phyloP scores from a whole-genome alignment of 1,140 invertebrate genomes.

The Acromyrmex charruanus region DNA sequence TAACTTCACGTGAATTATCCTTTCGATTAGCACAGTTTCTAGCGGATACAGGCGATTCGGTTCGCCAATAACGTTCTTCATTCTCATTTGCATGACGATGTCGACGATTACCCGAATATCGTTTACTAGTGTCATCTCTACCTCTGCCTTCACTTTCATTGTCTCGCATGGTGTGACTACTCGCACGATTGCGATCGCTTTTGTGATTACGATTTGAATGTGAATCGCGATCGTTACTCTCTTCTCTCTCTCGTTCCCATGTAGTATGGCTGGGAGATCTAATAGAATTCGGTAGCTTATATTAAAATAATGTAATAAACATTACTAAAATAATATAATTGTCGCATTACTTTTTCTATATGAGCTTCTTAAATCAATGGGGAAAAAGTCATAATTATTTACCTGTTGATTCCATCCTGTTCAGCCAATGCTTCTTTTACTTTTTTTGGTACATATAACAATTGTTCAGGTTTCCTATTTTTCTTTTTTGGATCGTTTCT shows the following conservation, averaged over 20 bases:
- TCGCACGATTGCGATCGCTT: conserved; percentile 78
- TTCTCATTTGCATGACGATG: conserved; percentile 81
- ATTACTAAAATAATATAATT: too few relatives aligned
- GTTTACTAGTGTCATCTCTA: conserved; percentile 83
- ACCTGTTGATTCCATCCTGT: conserved; percentile 81
- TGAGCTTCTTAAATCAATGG: background rate
- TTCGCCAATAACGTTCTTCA: conserved; percentile 81
- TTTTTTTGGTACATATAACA: conserved; percentile 87
- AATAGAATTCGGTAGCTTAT: conserved; percentile 20
- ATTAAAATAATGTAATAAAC: background rate
- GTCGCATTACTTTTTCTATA: background rate
- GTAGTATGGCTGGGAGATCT: conserved; percentile 77
- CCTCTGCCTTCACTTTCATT: conserved; percentile 75
- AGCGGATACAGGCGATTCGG: conserved; percentile 80
- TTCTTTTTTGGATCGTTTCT: conserved; percentile 82
- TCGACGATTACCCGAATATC: conserved; percentile 80
- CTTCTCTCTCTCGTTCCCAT: conserved; percentile 81
- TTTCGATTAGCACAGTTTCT: conserved; percentile 80
- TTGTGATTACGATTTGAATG: conserved; percentile 81
- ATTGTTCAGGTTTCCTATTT: conserved; percentile 88
- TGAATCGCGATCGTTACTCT: conserved; percentile 82
- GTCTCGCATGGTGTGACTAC: conserved; percentile 77
- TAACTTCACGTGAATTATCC: conserved; percentile 79
- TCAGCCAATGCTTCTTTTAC: conserved; percentile 86
- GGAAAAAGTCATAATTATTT: background rate